Conservation (phyloP, 2,888 invertebrate genomes). For the Orchesella flavescens region DNA sequence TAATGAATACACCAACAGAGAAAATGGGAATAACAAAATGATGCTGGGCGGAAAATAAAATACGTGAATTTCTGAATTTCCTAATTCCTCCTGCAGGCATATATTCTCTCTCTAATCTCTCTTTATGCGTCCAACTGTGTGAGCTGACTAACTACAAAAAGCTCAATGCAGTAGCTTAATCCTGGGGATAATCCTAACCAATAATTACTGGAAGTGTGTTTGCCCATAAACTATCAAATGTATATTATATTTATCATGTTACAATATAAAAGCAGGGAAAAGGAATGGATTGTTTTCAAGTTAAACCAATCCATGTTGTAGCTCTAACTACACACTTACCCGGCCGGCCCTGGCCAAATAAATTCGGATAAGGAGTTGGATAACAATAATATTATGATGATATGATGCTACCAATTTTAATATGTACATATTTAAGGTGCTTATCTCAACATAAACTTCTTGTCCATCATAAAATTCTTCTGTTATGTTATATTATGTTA, state of each 20-base stretch:
- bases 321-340: too few species aligned
- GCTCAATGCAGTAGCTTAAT: slow-evolving; percentile 51
- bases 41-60: slow-evolving; percentile 51
- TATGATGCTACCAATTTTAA: slow-evolving; percentile 16
- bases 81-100: slow-evolving; percentile 49
- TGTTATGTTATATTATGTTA: too few species aligned
- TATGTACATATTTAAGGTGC: slow-evolving; percentile 21
- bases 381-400: background rate
- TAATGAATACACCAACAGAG: background rate
- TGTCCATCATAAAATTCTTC: background rate
- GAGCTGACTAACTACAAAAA: slow-evolving; percentile 10
- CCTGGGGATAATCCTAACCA: slow-evolving; percentile 35
- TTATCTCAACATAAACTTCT: background rate
- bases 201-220: slow-evolving; percentile 38
- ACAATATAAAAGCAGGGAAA: background rate
- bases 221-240: slow-evolving; percentile 17
- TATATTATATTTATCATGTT: background rate
- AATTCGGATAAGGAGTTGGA: slow-evolving; percentile 7
- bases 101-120: background rate
- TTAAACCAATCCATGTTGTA: background rate
- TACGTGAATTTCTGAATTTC: slow-evolving; percentile 58
- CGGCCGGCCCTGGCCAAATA: background rate
- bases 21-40: background rate
- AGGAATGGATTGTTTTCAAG: background rate
- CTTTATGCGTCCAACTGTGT: background rate